Evolutionary conservation across 2,113 vertebrate genomes (phyloP), one percentile per base, ranked within the genome.

Genomic region (Hippocampus guttulatus): DNA sequence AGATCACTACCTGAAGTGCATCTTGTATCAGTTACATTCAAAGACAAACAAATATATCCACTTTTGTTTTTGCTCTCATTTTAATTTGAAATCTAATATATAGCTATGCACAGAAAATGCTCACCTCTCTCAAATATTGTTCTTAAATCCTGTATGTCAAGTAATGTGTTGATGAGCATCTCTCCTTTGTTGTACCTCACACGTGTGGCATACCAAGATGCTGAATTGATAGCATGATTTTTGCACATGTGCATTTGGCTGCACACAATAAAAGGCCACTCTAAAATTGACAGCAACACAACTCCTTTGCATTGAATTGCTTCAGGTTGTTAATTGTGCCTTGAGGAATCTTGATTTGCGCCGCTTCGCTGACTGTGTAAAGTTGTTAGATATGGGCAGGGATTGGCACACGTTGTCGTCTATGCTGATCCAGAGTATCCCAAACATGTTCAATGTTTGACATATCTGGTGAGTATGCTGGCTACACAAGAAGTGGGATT

Each of bases 1-100:
- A 80, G 82, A 52, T 75, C 87, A 90, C 84, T 85, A 76, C 84
- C 82, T 82, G 86, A 80, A 64, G 70, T 73, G 71, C 89, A 88
- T 87, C 75, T 71, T 78, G 76, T 73, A 87, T 76, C 78, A 83
- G 69, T 84, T 8, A 61, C 27, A 33, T 2, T 33, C 16, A 33
- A 33, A 16, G 15, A 51, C 15, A 51, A 51, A 51, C 47, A 20
- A 1, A 16, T 15, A 58, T 14, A 25, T 25, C 25, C 23, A 25
- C 55, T 25, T 25, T 54, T 25, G 54, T 25, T 57, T 11, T 3
- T 3, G n/a, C n/a, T 57, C 10, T 3, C 7, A 8, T 57, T 57
- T 57, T 57, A 3, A n/a, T 57, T 25, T 25, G 23, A 57, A 12
- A 10, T 12, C 3, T 5, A 55, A 25, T 1, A 27, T 23, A 11